Evolutionary conservation across 2,797 vertebrate genomes (phyloP).

Genomic region (Sciurus carolinensis): DNA sequence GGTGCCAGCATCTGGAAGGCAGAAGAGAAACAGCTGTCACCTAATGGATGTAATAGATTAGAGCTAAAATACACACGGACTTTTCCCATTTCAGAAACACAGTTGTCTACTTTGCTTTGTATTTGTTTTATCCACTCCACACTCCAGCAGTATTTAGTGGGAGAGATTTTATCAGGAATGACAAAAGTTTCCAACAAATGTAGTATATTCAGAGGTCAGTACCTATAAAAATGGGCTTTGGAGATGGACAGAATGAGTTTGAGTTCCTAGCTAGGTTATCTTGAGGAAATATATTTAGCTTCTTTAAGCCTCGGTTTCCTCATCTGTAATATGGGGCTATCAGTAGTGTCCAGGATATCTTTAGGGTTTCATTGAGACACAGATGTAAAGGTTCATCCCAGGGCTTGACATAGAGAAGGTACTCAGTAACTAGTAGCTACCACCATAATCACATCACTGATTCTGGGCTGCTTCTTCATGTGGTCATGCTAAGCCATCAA

Average conservation of each 20-base stretch:
- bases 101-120: neutral
- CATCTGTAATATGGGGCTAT: neutral
- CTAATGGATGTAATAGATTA: conserved; percentile 27
- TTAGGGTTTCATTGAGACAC: neutral
- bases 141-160: neutral
- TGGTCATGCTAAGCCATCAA: neutral
- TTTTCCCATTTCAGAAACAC: neutral
- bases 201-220: neutral
- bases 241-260: neutral
- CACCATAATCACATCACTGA: neutral
- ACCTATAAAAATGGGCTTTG: neutral
- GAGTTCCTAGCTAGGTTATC: neutral
- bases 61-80: conserved; percentile 1
- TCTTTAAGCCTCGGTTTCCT: conserved; percentile 36
- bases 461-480: neutral
- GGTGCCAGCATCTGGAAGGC: conserved; percentile 61
- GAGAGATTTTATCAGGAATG: conserved; percentile 38
- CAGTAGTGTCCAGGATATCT: neutral
- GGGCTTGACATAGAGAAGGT: neutral
- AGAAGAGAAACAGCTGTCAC: conserved; percentile 40
- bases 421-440: neutral
- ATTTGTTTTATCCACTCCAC: neutral
- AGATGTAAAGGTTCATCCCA: neutral
- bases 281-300: neutral
- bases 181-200: neutral